Percentiles rank a stretch among this genome's conserved stretches.
These are phyloP conservation scores for Scylla paramamosain DNA, from an alignment of 1,140 invertebrate genomes.

Conservation along the genomic window DNA sequence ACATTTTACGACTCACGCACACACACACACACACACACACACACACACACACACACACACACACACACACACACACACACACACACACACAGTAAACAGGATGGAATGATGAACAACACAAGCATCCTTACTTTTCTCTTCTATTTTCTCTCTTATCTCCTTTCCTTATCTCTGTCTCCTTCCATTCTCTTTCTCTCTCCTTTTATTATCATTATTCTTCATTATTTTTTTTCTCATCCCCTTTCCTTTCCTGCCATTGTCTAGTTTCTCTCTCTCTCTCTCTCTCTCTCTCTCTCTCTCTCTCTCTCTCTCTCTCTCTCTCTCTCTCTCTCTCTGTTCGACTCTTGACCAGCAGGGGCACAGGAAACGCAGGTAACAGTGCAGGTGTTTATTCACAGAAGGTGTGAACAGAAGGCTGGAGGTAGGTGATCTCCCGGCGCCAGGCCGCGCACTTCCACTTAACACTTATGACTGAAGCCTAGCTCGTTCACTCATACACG, in stretches of 20 bases:
- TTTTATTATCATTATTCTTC: not conserved
- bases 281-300: not conserved
- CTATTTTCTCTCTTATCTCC: not conserved
- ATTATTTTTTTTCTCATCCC: not conserved
- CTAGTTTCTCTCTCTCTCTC: not conserved
- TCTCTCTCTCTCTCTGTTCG: too few species aligned
- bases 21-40: not conserved
- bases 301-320: not conserved
- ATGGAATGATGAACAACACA: too few species aligned
- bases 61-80: too few species aligned
- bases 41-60: not conserved
- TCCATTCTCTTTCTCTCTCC: not conserved
- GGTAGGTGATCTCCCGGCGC: too few species aligned
- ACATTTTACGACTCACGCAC: not conserved
- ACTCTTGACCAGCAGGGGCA: too few species aligned
- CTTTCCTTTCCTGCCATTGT: not conserved
- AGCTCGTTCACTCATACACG: too few species aligned
- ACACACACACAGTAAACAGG: too few species aligned
- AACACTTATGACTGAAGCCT: too few species aligned
- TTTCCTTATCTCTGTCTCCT: not conserved
- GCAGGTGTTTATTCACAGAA: too few species aligned
- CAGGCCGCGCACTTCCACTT: too few species aligned
- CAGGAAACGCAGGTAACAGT: too few species aligned
- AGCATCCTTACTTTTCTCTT: not conserved
- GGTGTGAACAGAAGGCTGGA: too few species aligned